These are phyloP conservation scores for Papilio aristodemus DNA, from an alignment of 1,140 invertebrate genomes.

Conservation along the genomic window DNA sequence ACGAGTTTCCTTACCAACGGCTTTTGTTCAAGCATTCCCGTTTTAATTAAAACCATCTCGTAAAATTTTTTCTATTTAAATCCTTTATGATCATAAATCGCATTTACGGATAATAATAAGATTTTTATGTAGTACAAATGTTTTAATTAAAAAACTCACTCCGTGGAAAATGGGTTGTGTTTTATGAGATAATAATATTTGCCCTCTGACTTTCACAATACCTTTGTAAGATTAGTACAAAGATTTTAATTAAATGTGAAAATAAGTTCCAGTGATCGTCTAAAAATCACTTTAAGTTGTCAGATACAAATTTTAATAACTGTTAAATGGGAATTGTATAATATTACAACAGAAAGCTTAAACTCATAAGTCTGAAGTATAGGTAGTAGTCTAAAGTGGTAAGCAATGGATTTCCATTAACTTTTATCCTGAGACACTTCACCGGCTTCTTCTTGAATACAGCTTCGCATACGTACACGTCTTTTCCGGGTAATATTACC, in stretches of 20 bases:
- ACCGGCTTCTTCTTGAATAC: too few relatives aligned
- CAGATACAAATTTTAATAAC: too few relatives aligned
- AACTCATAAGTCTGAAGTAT: too few relatives aligned
- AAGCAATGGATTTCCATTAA: too few relatives aligned
- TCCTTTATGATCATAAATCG: constrained; percentile 7
- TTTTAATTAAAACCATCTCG: constrained; percentile 21
- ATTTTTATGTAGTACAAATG: constrained; percentile 4
- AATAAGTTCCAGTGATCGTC: too few relatives aligned
- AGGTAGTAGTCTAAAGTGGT: too few relatives aligned
- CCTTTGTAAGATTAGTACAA: not conserved
- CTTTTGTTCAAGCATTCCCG: constrained; percentile 11
- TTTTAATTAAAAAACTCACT: constrained; percentile 11
- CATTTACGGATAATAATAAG: constrained; percentile 7
- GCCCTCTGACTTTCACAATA: not conserved
- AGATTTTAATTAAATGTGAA: not conserved
- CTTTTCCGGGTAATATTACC: too few relatives aligned
- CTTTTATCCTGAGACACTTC: too few relatives aligned
- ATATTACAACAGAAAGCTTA: too few relatives aligned
- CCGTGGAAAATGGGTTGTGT: not conserved
- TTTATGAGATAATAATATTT: constrained; percentile 3
- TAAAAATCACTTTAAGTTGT: too few relatives aligned
- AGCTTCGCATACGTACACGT: too few relatives aligned
- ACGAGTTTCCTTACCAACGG: constrained; percentile 13
- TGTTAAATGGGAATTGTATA: too few relatives aligned
- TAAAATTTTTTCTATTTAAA: constrained; percentile 16